These are phyloP conservation scores for Ciconia maguari DNA, from an alignment of 2,113 vertebrate genomes.

Conservation along the genomic window DNA sequence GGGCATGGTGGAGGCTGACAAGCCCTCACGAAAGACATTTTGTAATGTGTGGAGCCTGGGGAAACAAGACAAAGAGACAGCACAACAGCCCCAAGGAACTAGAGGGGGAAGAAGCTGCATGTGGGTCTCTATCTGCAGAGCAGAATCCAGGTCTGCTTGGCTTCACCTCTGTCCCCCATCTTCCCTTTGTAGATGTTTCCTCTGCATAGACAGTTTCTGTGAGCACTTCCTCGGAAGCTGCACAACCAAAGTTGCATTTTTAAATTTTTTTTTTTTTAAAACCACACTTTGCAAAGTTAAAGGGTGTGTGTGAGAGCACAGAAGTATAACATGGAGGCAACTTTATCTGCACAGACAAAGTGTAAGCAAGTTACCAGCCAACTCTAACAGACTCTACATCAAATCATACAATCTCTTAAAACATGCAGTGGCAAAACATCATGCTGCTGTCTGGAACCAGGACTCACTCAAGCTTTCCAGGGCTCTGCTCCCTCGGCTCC, in stretches of 20 bases:
- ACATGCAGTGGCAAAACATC: neutral
- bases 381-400: neutral
- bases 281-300: neutral
- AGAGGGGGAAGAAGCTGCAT: neutral
- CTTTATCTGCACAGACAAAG: neutral
- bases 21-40: neutral
- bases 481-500: neutral
- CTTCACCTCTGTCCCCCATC: neutral
- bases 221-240: neutral
- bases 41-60: constrained; percentile 13
- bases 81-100: neutral
- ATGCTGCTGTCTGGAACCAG: neutral
- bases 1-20: neutral
- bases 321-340: neutral
- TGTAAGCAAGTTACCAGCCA: neutral
- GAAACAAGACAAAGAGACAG: neutral
- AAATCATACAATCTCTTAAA: neutral
- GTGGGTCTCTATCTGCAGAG: neutral
- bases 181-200: constrained; percentile 16
- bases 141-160: neutral
- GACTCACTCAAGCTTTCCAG: neutral
- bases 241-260: neutral
- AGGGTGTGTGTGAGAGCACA: neutral
- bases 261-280: neutral
- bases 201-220: neutral